phyloP scores from a whole-genome alignment of 2,888 invertebrate species.

The Aricia artaxerxes region DNA sequence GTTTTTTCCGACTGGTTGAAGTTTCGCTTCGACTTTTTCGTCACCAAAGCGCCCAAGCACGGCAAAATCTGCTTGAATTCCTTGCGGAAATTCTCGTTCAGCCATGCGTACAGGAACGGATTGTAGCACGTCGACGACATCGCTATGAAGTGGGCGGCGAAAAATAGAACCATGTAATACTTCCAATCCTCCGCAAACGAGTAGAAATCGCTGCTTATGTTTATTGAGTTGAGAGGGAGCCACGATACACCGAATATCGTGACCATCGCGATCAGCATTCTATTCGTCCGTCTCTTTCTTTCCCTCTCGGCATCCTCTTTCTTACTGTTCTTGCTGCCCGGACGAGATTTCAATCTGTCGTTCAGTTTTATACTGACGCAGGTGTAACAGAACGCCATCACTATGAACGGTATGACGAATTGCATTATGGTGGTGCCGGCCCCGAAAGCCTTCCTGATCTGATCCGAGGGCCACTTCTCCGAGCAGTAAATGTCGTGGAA shows the following conservation, averaged over 20 bases:
- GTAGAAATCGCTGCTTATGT: constrained; percentile 86
- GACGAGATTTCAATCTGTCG: constrained; percentile 86
- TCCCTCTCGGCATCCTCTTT: constrained; percentile 90
- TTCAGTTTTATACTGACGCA: constrained; percentile 89
- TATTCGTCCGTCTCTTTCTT: constrained; percentile 89
- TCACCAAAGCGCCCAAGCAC: constrained; percentile 78
- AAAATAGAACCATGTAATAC: constrained; percentile 88
- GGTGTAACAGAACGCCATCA: constrained; percentile 92
- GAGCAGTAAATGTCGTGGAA: constrained; percentile 82
- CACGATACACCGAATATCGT: constrained; percentile 93
- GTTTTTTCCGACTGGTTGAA: constrained; percentile 71
- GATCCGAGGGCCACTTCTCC: constrained; percentile 89
- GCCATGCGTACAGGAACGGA: constrained; percentile 96
- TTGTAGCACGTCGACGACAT: constrained; percentile 98
- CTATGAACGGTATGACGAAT: constrained; percentile 91
- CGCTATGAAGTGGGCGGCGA: constrained; percentile 91
- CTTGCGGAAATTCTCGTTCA: constrained; percentile 96
- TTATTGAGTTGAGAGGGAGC: constrained; percentile 90
- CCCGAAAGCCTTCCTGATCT: constrained; percentile 86
- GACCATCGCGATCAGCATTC: constrained; percentile 96
- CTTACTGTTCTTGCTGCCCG: constrained; percentile 86
- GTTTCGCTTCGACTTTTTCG: constrained; percentile 65
- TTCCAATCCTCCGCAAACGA: constrained; percentile 82
- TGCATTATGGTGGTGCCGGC: constrained; percentile 90
- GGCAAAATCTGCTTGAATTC: constrained; percentile 90